Percentiles rank a stretch among this genome's conserved stretches.
These are phyloP conservation scores for Pollimyrus isidori DNA, from an alignment of 2,113 vertebrate species.

Conservation along the genomic window DNA sequence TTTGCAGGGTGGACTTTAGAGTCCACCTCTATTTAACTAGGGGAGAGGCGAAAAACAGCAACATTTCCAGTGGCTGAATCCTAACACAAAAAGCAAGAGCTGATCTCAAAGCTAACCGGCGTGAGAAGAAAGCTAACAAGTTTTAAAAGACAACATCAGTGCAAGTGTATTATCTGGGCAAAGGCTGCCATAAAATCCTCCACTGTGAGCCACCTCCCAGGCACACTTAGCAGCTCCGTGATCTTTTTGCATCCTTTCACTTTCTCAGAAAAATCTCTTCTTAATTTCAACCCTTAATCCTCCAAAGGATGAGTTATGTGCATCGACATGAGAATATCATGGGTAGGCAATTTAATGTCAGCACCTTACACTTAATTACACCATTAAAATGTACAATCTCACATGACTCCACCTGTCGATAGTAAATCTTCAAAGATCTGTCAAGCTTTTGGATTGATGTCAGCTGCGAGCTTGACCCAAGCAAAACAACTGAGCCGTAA, in stretches of 20 bases:
- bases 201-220: neutral
- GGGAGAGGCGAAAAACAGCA: neutral
- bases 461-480: neutral
- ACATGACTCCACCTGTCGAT: constrained; percentile 1
- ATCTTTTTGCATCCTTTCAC: neutral
- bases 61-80: neutral
- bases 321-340: neutral
- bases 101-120: neutral
- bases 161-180: neutral
- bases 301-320: neutral
- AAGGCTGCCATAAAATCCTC: neutral
- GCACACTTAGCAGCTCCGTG: neutral
- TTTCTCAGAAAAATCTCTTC: neutral
- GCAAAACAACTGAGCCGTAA: neutral
- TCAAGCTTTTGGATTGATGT: constrained; percentile 1
- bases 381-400: neutral
- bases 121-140: neutral
- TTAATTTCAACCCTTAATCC: neutral
- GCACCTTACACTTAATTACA: neutral
- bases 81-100: neutral
- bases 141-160: neutral
- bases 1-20: constrained; percentile 48
- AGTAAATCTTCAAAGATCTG: constrained; percentile 7
- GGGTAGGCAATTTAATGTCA: neutral
- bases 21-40: neutral